A percentile compares a stretch with the other conserved stretches of the same genome.
phyloP scores from a whole-genome alignment of 2,888 invertebrate genomes.

The Nymphalis c-album region DNA sequence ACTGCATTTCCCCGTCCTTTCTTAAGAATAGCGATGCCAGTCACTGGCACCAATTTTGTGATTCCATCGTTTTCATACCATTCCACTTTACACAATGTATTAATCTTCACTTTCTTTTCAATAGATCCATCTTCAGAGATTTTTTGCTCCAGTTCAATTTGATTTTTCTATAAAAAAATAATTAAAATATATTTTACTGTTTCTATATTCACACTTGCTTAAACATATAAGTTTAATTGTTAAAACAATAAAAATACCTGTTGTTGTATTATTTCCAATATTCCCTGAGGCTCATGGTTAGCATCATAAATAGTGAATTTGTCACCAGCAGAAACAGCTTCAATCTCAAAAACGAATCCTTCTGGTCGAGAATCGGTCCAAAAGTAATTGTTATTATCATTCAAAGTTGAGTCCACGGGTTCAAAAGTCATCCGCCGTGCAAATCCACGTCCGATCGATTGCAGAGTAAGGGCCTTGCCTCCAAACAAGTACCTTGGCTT shows the following conservation, averaged over 20 bases:
- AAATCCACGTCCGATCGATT: slow-evolving; percentile 87
- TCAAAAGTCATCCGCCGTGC: slow-evolving; percentile 88
- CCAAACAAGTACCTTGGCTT: slow-evolving; percentile 83
- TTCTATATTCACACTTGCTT: no score
- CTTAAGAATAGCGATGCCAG: slow-evolving; percentile 80
- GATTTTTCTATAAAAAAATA: slow-evolving; percentile 65
- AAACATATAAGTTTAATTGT: no score
- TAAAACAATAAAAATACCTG: slow-evolving; percentile 72
- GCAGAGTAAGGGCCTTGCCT: slow-evolving; percentile 84
- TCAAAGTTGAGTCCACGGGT: slow-evolving; percentile 81
- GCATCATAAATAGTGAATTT: slow-evolving; percentile 87
- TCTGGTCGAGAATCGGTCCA: slow-evolving; percentile 89
- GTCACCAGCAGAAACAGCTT: slow-evolving; percentile 85
- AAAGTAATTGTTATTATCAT: slow-evolving; percentile 87
- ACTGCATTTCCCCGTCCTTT: slow-evolving; percentile 77
- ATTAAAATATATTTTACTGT: not conserved
- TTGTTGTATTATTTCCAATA: slow-evolving; percentile 83
- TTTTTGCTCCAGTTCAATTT: slow-evolving; percentile 73
- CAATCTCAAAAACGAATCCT: slow-evolving; percentile 87
- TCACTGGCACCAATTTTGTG: slow-evolving; percentile 81
- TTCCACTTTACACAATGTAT: slow-evolving; percentile 84
- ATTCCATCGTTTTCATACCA: slow-evolving; percentile 85
- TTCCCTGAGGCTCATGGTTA: slow-evolving; percentile 85
- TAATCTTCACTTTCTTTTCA: slow-evolving; percentile 83
- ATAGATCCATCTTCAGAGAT: slow-evolving; percentile 72